These are phyloP conservation scores for Palythoa heliodiscus DNA, from an alignment of 92 coral and sea anemone species.

Conservation along the genomic window DNA sequence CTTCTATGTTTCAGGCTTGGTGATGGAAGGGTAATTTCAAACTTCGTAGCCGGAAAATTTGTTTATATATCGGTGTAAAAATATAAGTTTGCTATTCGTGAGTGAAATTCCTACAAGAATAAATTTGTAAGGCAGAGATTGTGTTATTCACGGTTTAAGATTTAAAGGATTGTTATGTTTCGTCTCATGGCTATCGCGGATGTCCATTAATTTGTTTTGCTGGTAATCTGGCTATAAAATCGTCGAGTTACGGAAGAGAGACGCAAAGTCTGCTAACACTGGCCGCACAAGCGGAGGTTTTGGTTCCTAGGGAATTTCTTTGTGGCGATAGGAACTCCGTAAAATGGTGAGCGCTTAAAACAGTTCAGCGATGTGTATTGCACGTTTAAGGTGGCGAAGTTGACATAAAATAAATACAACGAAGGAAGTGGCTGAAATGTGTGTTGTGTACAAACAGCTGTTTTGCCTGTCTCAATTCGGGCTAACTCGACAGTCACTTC, in stretches of 20 bases:
- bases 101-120: background rate
- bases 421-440: constrained; percentile 40
- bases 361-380: constrained; percentile 9
- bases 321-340: constrained; percentile 1
- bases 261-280: constrained; percentile 18
- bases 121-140: background rate
- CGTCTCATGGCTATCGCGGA: constrained; percentile 42
- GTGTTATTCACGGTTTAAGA: constrained; percentile 16
- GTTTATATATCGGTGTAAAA: background rate
- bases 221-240: constrained; percentile 37
- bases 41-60: background rate
- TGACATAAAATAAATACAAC: constrained; percentile 15
- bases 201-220: constrained; percentile 42
- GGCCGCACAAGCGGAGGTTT: constrained; percentile 8
- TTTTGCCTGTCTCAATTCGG: constrained; percentile 32
- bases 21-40: constrained; percentile 28
- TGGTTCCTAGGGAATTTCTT: constrained; percentile 1
- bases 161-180: constrained; percentile 31
- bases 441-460: constrained; percentile 44
- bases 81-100: background rate
- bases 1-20: constrained; percentile 17
- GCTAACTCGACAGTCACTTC: constrained; percentile 11
- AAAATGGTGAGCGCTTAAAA: background rate
- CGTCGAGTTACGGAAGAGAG: constrained; percentile 39
- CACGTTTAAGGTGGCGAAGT: background rate